A percentile compares a stretch with the other conserved stretches of the same genome.
These are phyloP conservation scores for Parnassius glacialis DNA, from an alignment of 2,888 invertebrate genomes.

Conservation along the genomic window DNA sequence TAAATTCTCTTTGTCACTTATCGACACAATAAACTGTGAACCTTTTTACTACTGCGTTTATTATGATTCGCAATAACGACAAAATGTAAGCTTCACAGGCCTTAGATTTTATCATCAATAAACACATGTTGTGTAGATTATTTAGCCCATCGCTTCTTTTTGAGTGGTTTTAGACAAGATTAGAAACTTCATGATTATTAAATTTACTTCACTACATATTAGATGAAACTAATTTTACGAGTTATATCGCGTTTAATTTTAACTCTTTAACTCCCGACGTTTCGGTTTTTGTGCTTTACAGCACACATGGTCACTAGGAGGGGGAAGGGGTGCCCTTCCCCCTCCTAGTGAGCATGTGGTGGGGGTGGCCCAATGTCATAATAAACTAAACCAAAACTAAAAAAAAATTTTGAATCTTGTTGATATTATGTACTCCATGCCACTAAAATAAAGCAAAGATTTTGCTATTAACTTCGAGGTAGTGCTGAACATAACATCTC, in stretches of 20 bases:
- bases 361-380: too few relatives aligned
- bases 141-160: conserved; percentile 3
- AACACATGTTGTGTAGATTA: conserved; percentile 19
- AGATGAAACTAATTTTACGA: too few relatives aligned
- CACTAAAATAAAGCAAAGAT: neutral
- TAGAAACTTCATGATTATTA: neutral
- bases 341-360: too few relatives aligned
- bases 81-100: conserved; percentile 16
- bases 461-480: neutral
- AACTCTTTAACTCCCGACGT: too few relatives aligned
- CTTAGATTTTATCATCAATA: conserved; percentile 26
- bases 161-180: conserved; percentile 7
- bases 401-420: too few relatives aligned
- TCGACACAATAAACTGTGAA: conserved; percentile 26
- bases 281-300: too few relatives aligned
- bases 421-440: too few relatives aligned
- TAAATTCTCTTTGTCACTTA: conserved; percentile 25
- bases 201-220: too few relatives aligned
- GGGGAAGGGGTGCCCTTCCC: too few relatives aligned
- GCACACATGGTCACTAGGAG: too few relatives aligned
- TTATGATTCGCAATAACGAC: conserved; percentile 32
- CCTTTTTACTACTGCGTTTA: conserved; percentile 36
- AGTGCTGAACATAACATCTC: conserved; percentile 6
- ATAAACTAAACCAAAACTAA: too few relatives aligned
- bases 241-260: too few relatives aligned